Base-by-base conservation (phyloP, 2,888 invertebrate genomes). In the Ophion ellenae region DNA sequence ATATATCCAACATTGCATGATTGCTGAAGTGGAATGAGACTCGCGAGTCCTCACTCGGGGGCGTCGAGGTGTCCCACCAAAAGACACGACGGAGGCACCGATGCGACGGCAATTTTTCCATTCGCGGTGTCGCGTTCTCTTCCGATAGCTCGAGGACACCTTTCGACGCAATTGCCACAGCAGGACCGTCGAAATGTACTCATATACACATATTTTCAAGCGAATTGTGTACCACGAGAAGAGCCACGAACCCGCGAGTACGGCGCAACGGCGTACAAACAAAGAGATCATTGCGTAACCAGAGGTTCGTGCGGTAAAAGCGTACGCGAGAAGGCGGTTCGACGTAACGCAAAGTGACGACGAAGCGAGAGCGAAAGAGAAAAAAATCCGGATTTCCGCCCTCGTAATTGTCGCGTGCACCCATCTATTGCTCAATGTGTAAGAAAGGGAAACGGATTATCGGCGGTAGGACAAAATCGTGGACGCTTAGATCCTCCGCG, bases 11-110 rank as follows among this genome's bases (percentile, higher is more conserved):
- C 40, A 40, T 40, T 40, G 40, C 5, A 78, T 84, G 53, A 81
- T 81, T 66, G 80, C 76, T 61, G 76, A 85, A 83, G 59, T 66
- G 73, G 67, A 83, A 82, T 63, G 81, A 73, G 64, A 73, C 10
- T 40, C 40, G 9, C 3, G 9, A 40, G 7, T 40, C 7, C 40
- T 40, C 7, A 14, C 0, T 10, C 47, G 11, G 14, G 47, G 14
- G 14, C 14, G 14, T 47, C 14, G 47, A 14, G 47, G 14, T 47
- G 14, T 1, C 47, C 4, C 47, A 47, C 14, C 47, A 28, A n/a
- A 76, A 47, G 70, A 6, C 36, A 36, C 36, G 3, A n/a, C 53
- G 40, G 40, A 47, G 36, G 3, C 11, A 1, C 47, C 14, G 10
- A 47, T 47, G 47, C 47, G 47, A 10, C 70, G 70, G 11, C 53